These are phyloP conservation scores for Oophaga pumilio DNA, from an alignment of 2,113 vertebrate genomes.

Conservation along the genomic window DNA sequence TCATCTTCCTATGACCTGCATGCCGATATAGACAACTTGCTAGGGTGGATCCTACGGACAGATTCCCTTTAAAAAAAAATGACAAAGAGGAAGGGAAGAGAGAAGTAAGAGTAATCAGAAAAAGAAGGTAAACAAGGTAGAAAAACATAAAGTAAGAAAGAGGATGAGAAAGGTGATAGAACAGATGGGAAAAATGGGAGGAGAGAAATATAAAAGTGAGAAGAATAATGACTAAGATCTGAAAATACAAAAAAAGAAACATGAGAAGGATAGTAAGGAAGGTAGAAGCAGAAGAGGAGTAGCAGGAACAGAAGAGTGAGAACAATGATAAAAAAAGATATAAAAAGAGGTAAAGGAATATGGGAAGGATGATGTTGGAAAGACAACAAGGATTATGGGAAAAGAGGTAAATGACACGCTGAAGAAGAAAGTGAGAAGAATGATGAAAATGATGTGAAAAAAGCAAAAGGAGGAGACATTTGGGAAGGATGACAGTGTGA, in stretches of 20 bases:
- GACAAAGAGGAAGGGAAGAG: neutral
- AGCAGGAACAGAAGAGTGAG: neutral
- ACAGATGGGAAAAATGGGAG: neutral
- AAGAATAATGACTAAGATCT: neutral
- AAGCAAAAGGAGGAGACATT: too few relatives aligned
- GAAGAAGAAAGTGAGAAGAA: too few relatives aligned
- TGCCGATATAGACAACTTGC: too few relatives aligned
- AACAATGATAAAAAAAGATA: neutral
- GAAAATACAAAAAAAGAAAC: neutral
- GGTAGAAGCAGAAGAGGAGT: neutral
- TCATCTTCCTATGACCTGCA: too few relatives aligned
- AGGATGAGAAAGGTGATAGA: neutral
- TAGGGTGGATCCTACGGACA: too few relatives aligned
- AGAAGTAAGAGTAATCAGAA: neutral
- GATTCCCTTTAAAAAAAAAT: too few relatives aligned
- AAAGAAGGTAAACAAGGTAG: neutral
- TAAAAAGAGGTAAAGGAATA: too few relatives aligned
- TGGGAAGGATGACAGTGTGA: too few relatives aligned
- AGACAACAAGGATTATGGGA: too few relatives aligned
- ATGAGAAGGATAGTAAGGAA: neutral
- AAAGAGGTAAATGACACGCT: too few relatives aligned
- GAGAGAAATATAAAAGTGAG: neutral
- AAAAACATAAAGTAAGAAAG: neutral
- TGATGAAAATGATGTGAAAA: too few relatives aligned
- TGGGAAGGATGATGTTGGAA: too few relatives aligned